Conservation (phyloP, 2,113 vertebrate genomes). For the Otolemur garnettii region DNA sequence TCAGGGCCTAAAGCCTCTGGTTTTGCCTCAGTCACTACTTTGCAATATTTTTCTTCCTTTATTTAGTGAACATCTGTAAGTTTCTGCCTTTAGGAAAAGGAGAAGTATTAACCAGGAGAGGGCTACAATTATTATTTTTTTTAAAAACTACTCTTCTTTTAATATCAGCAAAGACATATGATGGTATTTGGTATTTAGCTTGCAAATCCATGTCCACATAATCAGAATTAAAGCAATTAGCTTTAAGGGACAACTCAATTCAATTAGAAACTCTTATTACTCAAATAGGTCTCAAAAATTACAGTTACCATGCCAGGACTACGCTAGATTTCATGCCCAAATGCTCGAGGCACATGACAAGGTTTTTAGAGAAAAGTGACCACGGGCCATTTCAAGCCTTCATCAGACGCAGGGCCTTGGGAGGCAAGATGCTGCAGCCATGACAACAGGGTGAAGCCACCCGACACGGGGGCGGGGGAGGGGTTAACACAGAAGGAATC, state of each 20-base stretch:
- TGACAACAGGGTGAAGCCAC: fast-evolving
- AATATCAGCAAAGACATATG: not conserved
- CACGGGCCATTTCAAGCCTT: not conserved
- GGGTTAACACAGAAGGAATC: not conserved
- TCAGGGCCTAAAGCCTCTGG: not conserved
- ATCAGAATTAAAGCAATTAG: conserved; percentile 49
- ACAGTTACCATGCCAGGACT: not conserved
- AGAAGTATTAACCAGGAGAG: not conserved
- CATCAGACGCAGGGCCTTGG: not conserved
- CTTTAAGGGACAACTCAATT: conserved; percentile 50
- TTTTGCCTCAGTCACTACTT: not conserved
- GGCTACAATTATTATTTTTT: not conserved
- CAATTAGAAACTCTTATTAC: conserved; percentile 58
- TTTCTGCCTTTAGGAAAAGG: not conserved
- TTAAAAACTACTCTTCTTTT: not conserved
- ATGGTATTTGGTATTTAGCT: not conserved
- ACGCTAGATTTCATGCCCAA: not conserved
- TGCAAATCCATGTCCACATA: not conserved
- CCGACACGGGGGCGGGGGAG: not conserved
- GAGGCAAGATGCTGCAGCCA: not conserved
- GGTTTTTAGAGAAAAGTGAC: conserved; percentile 59
- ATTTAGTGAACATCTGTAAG: not conserved
- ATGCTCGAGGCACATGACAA: not conserved
- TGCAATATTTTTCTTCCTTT: not conserved
- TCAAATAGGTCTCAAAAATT: conserved; percentile 40